These are phyloP conservation scores for Gortyna flavago DNA, from an alignment of 2,888 invertebrate genomes.

Conservation along the genomic window DNA sequence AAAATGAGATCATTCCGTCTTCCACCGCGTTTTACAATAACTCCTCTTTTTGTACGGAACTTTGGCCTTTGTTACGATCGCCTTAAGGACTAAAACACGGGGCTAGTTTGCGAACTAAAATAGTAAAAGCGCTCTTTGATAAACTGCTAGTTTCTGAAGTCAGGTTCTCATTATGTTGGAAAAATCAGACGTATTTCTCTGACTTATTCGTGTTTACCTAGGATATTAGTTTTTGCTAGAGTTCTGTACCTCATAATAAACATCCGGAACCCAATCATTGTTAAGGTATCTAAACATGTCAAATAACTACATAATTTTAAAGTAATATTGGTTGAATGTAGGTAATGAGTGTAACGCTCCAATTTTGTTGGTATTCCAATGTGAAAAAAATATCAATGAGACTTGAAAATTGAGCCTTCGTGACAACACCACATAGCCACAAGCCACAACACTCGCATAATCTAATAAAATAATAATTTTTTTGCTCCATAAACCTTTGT, in stretches of 20 bases:
- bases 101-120: conserved; percentile 12
- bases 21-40: conserved; percentile 69
- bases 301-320: not conserved
- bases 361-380: not conserved
- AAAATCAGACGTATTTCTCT: conserved; percentile 38
- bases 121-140: conserved; percentile 44
- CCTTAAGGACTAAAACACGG: conserved; percentile 19
- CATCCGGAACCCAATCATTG: not conserved
- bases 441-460: not conserved
- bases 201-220: conserved; percentile 11
- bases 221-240: not conserved
- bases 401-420: not conserved
- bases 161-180: conserved; percentile 41
- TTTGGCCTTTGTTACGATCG: conserved; percentile 43
- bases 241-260: not conserved
- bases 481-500: conserved; percentile 20
- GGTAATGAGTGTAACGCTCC: not conserved
- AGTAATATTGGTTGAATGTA: not conserved
- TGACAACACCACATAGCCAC: conserved; percentile 1
- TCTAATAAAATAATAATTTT: conserved; percentile 17
- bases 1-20: conserved; percentile 82
- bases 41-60: conserved; percentile 56
- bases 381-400: not conserved
- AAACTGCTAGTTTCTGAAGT: conserved; percentile 40
- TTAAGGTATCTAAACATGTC: not conserved